Conservation (phyloP, 2,797 vertebrate species). For the Anableps anableps region DNA sequence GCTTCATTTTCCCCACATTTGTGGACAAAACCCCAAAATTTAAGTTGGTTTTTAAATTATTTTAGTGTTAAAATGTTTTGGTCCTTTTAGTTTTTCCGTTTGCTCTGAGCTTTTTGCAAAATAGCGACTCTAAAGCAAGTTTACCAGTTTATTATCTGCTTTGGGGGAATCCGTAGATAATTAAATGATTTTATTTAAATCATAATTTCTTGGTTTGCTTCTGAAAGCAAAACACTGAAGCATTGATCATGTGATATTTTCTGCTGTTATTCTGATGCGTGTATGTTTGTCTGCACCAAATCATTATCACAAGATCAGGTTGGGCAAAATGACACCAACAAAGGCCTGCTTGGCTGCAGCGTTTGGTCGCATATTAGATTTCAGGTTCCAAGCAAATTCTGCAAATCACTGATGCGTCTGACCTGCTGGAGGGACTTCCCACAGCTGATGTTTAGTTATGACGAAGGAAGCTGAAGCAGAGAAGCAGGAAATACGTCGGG, state of each 20-base stretch:
- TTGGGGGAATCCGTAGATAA: too few species aligned
- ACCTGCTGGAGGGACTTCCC: not conserved
- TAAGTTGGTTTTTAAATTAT: not conserved
- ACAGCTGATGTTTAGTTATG: not conserved
- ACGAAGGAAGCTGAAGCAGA: not conserved
- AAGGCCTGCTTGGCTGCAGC: not conserved
- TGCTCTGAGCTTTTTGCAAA: too few species aligned
- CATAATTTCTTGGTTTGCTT: not conserved
- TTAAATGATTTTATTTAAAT: not conserved
- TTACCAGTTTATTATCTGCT: too few species aligned
- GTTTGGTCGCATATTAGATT: not conserved
- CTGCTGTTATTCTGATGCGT: not conserved
- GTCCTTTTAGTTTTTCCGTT: too few species aligned
- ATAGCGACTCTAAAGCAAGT: too few species aligned
- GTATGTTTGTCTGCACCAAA: not conserved
- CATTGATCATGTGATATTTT: not conserved
- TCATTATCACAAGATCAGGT: not conserved
- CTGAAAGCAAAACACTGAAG: not conserved
- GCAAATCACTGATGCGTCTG: not conserved
- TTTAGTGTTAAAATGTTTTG: not conserved
- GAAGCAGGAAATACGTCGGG: not conserved
- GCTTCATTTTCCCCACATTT: not conserved
- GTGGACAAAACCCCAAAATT: too few species aligned
- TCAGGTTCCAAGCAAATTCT: not conserved
- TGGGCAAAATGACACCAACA: not conserved